Conservation (phyloP, 2,113 vertebrate genomes). For the Megaceryle maxima region DNA sequence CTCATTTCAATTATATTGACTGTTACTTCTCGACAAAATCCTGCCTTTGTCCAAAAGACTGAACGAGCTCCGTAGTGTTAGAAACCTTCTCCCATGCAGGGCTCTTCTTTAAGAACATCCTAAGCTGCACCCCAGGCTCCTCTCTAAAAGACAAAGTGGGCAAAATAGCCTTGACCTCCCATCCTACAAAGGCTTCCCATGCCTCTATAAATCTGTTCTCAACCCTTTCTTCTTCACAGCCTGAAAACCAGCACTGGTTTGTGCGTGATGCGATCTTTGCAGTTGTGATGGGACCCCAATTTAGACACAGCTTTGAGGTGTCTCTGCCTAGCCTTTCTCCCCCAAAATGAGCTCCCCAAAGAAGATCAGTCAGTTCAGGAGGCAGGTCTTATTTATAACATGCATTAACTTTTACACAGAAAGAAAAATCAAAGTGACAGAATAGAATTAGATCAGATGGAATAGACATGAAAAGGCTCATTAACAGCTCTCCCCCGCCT, state of each 20-base stretch:
- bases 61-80: background rate
- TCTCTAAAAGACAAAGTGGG: background rate
- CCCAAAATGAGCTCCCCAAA: slow-evolving; percentile 26
- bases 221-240: background rate
- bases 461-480: slow-evolving; percentile 64
- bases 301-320: slow-evolving; percentile 30
- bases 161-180: background rate
- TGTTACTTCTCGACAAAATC: background rate
- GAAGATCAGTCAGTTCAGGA: slow-evolving; percentile 22
- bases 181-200: background rate
- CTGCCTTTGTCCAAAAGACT: background rate
- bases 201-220: background rate
- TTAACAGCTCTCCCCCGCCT: slow-evolving; percentile 47
- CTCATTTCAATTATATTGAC: background rate
- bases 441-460: slow-evolving; percentile 65
- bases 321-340: background rate
- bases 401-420: slow-evolving; percentile 29
- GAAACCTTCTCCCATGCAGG: background rate
- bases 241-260: background rate
- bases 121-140: background rate
- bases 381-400: slow-evolving; percentile 47
- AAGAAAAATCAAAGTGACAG: slow-evolving; percentile 57
- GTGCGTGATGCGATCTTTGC: background rate
- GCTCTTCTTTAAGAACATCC: background rate
- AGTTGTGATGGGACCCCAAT: background rate